Conservation (phyloP, 2,113 vertebrate genomes). For the Nothocercus julius region DNA sequence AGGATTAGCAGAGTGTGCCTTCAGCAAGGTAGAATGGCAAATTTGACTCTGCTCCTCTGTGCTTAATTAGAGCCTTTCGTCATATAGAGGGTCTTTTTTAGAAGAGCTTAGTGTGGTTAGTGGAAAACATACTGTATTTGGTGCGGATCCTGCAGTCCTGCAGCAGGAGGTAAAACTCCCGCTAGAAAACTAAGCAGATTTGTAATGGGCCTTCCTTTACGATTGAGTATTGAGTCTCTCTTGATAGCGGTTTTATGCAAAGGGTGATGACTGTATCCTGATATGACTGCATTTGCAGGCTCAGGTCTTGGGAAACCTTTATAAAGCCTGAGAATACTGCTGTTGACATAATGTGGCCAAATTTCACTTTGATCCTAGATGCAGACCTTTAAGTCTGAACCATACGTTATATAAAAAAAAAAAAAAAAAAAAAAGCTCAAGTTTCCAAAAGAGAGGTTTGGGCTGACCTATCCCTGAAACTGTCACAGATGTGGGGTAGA, state of each 20-base stretch:
- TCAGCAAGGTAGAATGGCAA: slow-evolving; percentile 44
- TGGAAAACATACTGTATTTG: neutral
- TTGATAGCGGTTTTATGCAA: neutral
- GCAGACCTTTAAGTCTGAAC: slow-evolving; percentile 2
- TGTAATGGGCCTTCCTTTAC: neutral
- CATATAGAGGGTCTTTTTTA: neutral
- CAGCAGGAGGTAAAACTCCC: neutral
- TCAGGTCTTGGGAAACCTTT: neutral
- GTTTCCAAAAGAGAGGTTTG: neutral
- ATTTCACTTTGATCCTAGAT: neutral
- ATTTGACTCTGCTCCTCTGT: neutral
- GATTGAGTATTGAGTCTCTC: neutral
- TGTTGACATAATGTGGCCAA: neutral
- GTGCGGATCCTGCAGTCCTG: neutral
- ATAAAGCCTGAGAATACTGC: neutral
- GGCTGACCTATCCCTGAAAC: neutral
- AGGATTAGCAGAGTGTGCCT: slow-evolving; percentile 57
- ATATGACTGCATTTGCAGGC: neutral
- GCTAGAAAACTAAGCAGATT: neutral
- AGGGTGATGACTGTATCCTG: neutral
- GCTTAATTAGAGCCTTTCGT: neutral
- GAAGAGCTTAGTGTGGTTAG: neutral
- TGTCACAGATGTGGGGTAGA: neutral
- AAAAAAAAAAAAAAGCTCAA: neutral
- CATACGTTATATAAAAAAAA: neutral